A percentile compares a stretch with the other conserved stretches of the same genome.
These are phyloP conservation scores for Leucoma salicis DNA, from an alignment of 2,888 invertebrate genomes.

Conservation along the genomic window DNA sequence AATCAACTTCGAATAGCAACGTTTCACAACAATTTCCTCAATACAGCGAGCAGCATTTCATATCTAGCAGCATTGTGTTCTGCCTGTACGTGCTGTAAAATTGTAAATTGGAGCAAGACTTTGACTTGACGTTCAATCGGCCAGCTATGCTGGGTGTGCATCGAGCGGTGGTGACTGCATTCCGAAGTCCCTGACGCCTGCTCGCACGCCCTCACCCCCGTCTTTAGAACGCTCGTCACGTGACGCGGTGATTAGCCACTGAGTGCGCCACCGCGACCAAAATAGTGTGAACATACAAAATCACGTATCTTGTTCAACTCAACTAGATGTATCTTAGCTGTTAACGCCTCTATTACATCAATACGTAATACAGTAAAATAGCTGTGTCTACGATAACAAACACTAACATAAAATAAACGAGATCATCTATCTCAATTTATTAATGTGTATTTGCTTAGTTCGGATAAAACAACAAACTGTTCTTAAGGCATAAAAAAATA, in stretches of 20 bases:
- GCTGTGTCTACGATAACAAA: background rate
- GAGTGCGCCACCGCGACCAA: conserved; percentile 77
- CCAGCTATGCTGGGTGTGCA: conserved; percentile 60
- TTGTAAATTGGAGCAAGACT: conserved; percentile 19
- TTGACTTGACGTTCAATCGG: conserved; percentile 64
- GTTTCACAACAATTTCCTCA: too few relatives aligned
- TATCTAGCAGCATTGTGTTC: too few relatives aligned
- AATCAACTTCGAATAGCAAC: too few relatives aligned
- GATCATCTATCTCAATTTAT: background rate
- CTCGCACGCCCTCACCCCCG: conserved; percentile 57
- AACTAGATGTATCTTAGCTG: conserved; percentile 56
- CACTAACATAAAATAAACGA: background rate
- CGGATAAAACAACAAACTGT: too few relatives aligned
- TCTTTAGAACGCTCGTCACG: conserved; percentile 78
- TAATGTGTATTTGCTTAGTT: too few relatives aligned
- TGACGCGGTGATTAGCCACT: conserved; percentile 78
- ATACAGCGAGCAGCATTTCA: too few relatives aligned
- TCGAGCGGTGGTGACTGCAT: conserved; percentile 77
- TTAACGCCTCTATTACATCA: conserved; percentile 49
- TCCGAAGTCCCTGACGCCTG: conserved; percentile 56
- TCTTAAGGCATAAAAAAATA: too few relatives aligned
- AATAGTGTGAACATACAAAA: conserved; percentile 71
- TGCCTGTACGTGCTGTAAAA: background rate
- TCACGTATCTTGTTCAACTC: conserved; percentile 29
- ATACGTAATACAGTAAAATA: background rate